These are phyloP conservation scores for Poeciliopsis presidionis DNA, from an alignment of 2,797 vertebrate genomes.

Conservation along the genomic window DNA sequence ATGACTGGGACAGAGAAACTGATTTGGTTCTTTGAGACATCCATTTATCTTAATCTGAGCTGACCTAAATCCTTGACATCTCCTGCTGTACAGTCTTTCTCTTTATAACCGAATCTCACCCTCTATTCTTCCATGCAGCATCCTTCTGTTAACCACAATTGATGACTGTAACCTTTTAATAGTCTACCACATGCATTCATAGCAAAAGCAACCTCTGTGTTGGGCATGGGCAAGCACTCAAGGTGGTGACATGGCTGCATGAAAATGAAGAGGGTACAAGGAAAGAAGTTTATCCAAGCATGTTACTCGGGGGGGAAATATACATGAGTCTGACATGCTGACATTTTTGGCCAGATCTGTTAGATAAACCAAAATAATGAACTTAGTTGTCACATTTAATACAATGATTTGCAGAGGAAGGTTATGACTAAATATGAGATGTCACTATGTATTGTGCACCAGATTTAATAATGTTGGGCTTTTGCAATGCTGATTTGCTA, in stretches of 20 bases:
- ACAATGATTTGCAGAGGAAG: not conserved
- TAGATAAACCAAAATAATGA: conserved; percentile 67
- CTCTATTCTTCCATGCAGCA: conserved; percentile 74
- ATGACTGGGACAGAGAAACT: conserved; percentile 66
- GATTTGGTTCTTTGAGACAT: conserved; percentile 73
- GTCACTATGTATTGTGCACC: not conserved
- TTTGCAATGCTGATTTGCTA: not conserved
- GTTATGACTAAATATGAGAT: conserved; percentile 7
- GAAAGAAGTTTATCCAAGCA: conserved; percentile 64
- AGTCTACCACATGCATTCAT: conserved; percentile 79
- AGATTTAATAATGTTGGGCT: not conserved
- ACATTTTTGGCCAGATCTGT: conserved; percentile 51
- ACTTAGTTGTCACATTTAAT: not conserved
- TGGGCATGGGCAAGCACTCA: conserved; percentile 53
- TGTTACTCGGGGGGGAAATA: conserved; percentile 72
- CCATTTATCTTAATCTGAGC: conserved; percentile 84
- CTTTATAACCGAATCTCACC: conserved; percentile 78
- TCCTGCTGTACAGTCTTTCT: conserved; percentile 70
- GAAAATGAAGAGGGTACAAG: conserved; percentile 60
- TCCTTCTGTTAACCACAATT: conserved; percentile 85
- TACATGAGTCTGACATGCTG: conserved; percentile 59
- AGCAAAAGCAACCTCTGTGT: conserved; percentile 69
- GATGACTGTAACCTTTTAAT: conserved; percentile 88
- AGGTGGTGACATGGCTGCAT: conserved; percentile 37
- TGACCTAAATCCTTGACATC: conserved; percentile 84